These are phyloP conservation scores for Drosophila niveifrons DNA, from an alignment of 2,888 invertebrate genomes.

Conservation along the genomic window DNA sequence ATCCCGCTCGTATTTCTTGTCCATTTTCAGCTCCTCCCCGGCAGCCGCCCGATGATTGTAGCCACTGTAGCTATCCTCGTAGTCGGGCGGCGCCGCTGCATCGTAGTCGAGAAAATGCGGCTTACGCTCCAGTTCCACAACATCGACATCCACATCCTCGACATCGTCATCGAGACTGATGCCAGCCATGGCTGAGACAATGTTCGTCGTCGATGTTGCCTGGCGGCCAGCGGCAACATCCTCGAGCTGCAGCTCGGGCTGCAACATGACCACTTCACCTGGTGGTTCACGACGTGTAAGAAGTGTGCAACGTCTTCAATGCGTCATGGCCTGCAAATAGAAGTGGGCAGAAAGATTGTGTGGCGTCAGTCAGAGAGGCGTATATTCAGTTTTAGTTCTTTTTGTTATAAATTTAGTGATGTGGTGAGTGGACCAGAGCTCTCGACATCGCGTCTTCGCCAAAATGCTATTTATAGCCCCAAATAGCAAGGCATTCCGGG, in stretches of 20 bases:
- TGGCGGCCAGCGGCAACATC: conserved; percentile 82
- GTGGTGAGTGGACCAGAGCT: conserved; percentile 27
- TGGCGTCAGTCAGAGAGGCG: conserved; percentile 32
- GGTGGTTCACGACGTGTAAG: conserved; percentile 1
- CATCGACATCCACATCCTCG: conserved; percentile 75
- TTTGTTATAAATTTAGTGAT: conserved; percentile 40
- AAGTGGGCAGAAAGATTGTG: not conserved
- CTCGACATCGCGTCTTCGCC: conserved; percentile 21
- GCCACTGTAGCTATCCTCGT: conserved; percentile 75
- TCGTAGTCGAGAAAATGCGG: conserved; percentile 89
- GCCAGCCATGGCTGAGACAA: conserved; percentile 55
- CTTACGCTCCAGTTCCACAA: conserved; percentile 85
- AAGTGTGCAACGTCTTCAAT: conserved; percentile 46
- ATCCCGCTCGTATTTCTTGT: conserved; percentile 85
- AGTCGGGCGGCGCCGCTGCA: conserved; percentile 87
- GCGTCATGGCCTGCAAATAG: conserved; percentile 63
- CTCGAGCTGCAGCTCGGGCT: conserved; percentile 61
- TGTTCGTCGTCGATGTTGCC: conserved; percentile 10
- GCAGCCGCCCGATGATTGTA: conserved; percentile 44
- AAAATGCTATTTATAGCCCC: conserved; percentile 58
- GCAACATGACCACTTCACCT: conserved; percentile 56
- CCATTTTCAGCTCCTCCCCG: conserved; percentile 84
- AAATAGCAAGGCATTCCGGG: conserved; percentile 1
- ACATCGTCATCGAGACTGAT: conserved; percentile 61
- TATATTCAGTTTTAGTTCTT: conserved; percentile 1